phyloP scores from a whole-genome alignment of 2,888 invertebrate genomes.

The Oeneis ivallda region DNA sequence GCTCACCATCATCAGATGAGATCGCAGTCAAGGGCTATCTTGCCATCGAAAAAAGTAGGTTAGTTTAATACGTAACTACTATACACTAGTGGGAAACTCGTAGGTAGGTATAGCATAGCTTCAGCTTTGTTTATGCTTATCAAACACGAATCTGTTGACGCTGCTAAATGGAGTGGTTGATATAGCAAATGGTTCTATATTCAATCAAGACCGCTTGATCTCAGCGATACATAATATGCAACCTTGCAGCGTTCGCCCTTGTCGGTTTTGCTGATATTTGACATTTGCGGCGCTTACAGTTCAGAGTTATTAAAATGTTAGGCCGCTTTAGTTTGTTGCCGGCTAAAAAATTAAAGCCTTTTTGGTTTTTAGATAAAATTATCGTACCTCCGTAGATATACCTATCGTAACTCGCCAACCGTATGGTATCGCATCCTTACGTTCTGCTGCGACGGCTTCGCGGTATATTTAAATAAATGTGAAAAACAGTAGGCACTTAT shows the following conservation, averaged over 20 bases:
- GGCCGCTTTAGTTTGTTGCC: no score
- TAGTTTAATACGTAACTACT: not conserved
- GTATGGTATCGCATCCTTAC: no score
- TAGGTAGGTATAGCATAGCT: constrained; percentile 7
- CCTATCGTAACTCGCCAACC: no score
- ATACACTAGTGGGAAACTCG: not conserved
- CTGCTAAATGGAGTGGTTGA: constrained; percentile 11
- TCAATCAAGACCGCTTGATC: not conserved
- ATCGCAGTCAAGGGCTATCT: no score
- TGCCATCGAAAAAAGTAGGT: no score
- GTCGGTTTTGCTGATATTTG: not conserved
- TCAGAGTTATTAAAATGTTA: no score
- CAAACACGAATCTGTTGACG: constrained; percentile 11
- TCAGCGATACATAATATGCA: not conserved
- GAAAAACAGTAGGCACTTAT: no score
- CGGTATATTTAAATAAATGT: no score
- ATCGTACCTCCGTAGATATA: not conserved
- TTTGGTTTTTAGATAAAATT: not conserved
- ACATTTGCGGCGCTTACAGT: no score
- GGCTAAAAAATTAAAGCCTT: no score
- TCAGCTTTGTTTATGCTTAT: constrained; percentile 4
- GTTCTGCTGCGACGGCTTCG: no score
- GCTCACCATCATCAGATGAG: no score
- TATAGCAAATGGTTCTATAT: constrained; percentile 7
- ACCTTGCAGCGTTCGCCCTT: not conserved